Conservation (phyloP, 2,888 invertebrate genomes). For the Thecophora atra region DNA sequence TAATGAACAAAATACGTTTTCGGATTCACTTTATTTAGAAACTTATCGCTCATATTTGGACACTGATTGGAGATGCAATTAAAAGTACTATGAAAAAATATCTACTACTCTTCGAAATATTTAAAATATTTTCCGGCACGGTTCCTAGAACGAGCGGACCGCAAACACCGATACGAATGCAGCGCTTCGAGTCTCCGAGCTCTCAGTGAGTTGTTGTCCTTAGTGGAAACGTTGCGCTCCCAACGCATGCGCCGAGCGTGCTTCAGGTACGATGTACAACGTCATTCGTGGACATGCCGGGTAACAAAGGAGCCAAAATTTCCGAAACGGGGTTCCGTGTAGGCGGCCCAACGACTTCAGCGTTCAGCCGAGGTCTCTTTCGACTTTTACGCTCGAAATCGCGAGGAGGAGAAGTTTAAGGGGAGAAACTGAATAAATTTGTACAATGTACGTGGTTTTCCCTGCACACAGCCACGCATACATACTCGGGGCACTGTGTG, state of each 20-base stretch:
- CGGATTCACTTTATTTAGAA: neutral
- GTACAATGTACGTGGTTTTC: neutral
- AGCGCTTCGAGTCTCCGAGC: constrained; percentile 18
- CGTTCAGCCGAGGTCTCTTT: constrained; percentile 19
- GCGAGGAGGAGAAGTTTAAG: neutral
- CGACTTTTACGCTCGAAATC: neutral
- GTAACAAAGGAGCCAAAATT: constrained; percentile 7
- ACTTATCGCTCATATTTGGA: neutral
- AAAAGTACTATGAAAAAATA: neutral
- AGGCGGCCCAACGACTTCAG: constrained; percentile 8
- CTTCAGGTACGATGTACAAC: constrained; percentile 18
- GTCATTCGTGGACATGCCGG: constrained; percentile 25
- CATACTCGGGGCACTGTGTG: neutral
- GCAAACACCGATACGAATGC: constrained; percentile 31
- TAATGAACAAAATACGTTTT: constrained; percentile 5
- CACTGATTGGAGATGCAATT: neutral
- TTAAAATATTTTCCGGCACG: constrained; percentile 24
- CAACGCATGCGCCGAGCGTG: constrained; percentile 23
- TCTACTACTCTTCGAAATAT: neutral
- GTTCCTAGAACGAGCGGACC: constrained; percentile 1
- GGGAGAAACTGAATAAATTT: neutral
- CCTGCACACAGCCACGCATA: neutral
- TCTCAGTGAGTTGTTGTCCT: constrained; percentile 8
- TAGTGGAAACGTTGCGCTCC: constrained; percentile 21
- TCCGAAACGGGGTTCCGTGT: neutral